Base-by-base conservation (phyloP, 2,797 vertebrate genomes). In the Cyprinella venusta region DNA sequence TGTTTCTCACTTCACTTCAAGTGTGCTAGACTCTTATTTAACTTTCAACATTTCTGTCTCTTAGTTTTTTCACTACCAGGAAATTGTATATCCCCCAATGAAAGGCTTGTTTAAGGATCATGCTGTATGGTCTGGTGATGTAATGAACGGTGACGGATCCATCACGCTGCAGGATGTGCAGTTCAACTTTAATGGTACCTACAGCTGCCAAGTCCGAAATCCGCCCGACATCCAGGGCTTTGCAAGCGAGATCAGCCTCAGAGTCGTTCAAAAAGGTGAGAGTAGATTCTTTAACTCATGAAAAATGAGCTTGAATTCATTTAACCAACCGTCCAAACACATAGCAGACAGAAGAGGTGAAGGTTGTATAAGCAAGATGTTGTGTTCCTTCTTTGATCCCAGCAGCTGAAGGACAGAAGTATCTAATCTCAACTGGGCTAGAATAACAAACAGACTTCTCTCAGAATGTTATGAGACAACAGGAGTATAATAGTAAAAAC, bases 101-200 rank as follows among this genome's bases (percentile, higher is more conserved):
- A 0, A 2, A 0, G 97, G 95, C 0, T 94, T 90, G 5, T 98
- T 99, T 80, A 94, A 94, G 82, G 94, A 85, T 54, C 91, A 91
- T 0, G 95, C 91, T 2, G 91, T 91, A 75, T 99, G 97, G 97
- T 96, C 97, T 0, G 98, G 98, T 68, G 95, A 97, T 36, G 68
- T 96, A 0, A 71, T 88, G 69, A 94, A 90, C 0, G 65, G 87
- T 0, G 98, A 99, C 0, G 97, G 65, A 26, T 98, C 98, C 86
- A 97, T 99, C 88, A 76, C 94, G 0, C 89, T 99, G 82, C 94
- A 91, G 61, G 87, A 95, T 40, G 92, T 97, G 82, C 93, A 92
- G 85, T 95, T 95, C 36, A 93, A 84, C 0, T 98, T 97, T 89
- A 99, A 99, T 0, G 97, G 98, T 6, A 99, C 97, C 0, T 98